phyloP scores from a whole-genome alignment of 2,113 vertebrate genomes.

The Corythornis cristatus region DNA sequence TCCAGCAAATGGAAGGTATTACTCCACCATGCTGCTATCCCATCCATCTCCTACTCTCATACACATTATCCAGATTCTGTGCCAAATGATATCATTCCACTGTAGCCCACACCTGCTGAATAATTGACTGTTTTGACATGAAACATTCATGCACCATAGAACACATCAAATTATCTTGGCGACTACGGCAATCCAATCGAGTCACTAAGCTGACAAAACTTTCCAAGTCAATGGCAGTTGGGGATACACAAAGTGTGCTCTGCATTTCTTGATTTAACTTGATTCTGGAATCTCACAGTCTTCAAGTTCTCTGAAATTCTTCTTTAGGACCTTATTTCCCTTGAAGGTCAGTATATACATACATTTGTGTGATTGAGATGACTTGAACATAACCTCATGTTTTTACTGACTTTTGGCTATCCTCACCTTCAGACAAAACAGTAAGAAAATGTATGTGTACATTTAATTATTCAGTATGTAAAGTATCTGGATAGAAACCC shows the following conservation, averaged over 20 bases:
- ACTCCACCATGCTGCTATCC: not conserved
- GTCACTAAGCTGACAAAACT: not conserved
- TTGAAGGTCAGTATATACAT: not conserved
- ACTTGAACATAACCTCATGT: not conserved
- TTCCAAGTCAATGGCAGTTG: not conserved
- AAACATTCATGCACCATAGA: conserved; percentile 3
- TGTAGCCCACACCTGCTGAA: not conserved
- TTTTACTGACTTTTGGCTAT: conserved; percentile 3
- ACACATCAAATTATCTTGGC: not conserved
- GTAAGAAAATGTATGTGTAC: not conserved
- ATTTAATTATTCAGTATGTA: not conserved
- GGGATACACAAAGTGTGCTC: not conserved
- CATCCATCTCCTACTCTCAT: not conserved
- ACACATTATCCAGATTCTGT: not conserved
- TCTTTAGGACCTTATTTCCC: not conserved
- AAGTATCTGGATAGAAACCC: not conserved
- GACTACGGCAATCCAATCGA: not conserved
- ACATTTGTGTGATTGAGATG: not conserved
- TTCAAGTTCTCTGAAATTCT: not conserved
- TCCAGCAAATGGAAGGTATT: not conserved
- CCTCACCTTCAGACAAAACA: not conserved
- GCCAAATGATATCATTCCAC: conserved; percentile 15
- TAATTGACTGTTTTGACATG: conserved; percentile 38
- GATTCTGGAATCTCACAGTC: not conserved
- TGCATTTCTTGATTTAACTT: not conserved